These are phyloP conservation scores for Turritopsis dohrnii DNA, from an alignment of 30 jellyfish, hydroid and myxozoan species.

Conservation along the genomic window DNA sequence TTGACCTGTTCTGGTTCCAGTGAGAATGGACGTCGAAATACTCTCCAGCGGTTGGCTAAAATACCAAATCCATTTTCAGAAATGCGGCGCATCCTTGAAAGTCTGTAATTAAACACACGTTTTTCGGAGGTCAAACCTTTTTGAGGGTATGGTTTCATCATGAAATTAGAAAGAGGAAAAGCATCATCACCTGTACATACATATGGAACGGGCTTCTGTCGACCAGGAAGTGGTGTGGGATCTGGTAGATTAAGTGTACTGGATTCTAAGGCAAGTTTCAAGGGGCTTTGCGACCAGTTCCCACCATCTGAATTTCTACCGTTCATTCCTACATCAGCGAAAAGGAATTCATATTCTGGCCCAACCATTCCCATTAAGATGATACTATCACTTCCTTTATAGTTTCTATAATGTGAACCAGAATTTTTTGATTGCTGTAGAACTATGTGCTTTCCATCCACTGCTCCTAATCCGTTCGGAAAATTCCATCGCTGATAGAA, in stretches of 20 bases:
- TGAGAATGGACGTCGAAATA: conserved; percentile 9
- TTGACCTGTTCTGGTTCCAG: conserved; percentile 13
- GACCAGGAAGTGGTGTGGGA: conserved; percentile 31
- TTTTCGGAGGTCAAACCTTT: conserved; percentile 33
- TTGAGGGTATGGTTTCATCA: conserved; percentile 30
- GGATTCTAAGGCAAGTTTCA: conserved; percentile 30
- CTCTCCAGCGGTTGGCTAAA: conserved; percentile 18
- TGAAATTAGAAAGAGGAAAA: conserved; percentile 23
- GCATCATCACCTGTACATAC: conserved; percentile 34
- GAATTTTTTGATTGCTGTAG: conserved; percentile 36
- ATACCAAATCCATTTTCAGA: conserved; percentile 25
- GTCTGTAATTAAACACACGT: conserved; percentile 26
- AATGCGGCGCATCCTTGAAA: conserved; percentile 30
- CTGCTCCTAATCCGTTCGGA: conserved; percentile 28
- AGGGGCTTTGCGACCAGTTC: conserved; percentile 31
- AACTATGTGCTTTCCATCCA: conserved; percentile 24
- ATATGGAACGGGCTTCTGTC: not conserved
- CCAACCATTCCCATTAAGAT: conserved; percentile 27
- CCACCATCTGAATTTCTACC: conserved; percentile 38
- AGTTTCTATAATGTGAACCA: conserved; percentile 28
- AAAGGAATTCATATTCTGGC: conserved; percentile 36
- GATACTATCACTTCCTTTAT: conserved; percentile 29
- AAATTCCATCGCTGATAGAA: conserved; percentile 27
- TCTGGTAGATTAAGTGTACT: conserved; percentile 25
- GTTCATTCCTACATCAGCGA: conserved; percentile 33